Evolutionary conservation across 2,888 invertebrate species (phyloP), one percentile per base, ranked within the genome.

Genomic region (Drosophila algonquin): DNA sequence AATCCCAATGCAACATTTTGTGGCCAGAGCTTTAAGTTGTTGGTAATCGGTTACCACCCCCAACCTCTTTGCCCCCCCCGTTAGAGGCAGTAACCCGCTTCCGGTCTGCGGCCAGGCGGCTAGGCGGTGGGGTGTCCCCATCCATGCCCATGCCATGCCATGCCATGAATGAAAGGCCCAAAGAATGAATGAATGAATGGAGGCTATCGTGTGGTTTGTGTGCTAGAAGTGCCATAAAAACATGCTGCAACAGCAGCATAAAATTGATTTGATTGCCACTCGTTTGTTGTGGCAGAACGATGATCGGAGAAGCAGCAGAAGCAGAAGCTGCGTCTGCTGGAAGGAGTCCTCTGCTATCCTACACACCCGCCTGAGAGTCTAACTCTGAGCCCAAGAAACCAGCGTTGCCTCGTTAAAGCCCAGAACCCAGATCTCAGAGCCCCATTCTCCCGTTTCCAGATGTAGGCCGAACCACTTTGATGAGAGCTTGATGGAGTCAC

Each of bases 221-320:
- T 80, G 77, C 86, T 83, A 86, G 82, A 83, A 82, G 79, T 74
- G 74, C 86, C 75, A 77, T 83, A 86, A 83, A 85, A 73, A 64
- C 40, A 40, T 40, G 40, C 40, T 64, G 73, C 79, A 75, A 81
- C 83, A 77, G 67, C 75, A 74, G 73, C 86, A 83, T 83, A 80
- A 83, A 83, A 83, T 86, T 83, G 83, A 86, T 83, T 83, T 83
- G 84, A 83, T 83, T 81, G 84, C 87, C 58, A 68, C 40, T 44
- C 24, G 40, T 27, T 24, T n/a, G 50, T 76, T 75, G 67, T 62
- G 58, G 60, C 50, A 59, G 57, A 61, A 63, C 27, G 59, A 56
- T 68, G 68, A 63, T 56, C 53, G 50, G 21, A 47, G 61, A 48
- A 48, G 60, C 52, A 57, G 30, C n/a, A 62, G 48, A 40, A 12